Evolutionary conservation across 2,888 invertebrate species (phyloP).

Genomic region (Hydrotaea cyrtoneurina): DNA sequence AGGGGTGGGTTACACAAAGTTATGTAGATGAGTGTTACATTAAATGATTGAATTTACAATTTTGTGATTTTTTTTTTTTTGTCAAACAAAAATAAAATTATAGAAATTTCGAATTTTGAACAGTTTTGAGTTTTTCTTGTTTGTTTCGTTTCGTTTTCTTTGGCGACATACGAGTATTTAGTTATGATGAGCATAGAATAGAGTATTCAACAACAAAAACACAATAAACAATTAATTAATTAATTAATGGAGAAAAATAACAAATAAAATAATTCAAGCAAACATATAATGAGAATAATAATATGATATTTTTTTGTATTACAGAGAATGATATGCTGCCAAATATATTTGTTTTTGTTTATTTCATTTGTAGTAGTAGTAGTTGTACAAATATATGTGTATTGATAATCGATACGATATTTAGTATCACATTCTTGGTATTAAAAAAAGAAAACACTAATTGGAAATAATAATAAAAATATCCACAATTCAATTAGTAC

Average conservation of each 20-base stretch:
- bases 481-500: slow-evolving; percentile 4
- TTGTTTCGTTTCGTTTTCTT: background rate
- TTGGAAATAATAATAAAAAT: background rate
- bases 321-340: background rate
- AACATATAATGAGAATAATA: slow-evolving; percentile 8
- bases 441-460: background rate
- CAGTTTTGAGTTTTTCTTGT: background rate
- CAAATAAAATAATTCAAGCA: slow-evolving; percentile 1
- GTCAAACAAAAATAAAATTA: slow-evolving; percentile 46
- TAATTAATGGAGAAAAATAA: background rate
- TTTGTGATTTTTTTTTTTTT: slow-evolving; percentile 29
- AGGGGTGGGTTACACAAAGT: background rate
- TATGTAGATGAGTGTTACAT: slow-evolving; percentile 12
- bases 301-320: background rate
- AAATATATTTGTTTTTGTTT: no score
- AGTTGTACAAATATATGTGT: background rate
- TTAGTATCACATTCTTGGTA: background rate
- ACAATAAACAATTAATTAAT: slow-evolving; percentile 15
- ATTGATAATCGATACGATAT: background rate
- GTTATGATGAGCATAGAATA: slow-evolving; percentile 56
- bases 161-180: slow-evolving; percentile 65
- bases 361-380: no score
- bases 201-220: slow-evolving; percentile 12
- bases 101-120: slow-evolving; percentile 33
- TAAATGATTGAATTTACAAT: slow-evolving; percentile 46